Base-by-base conservation (phyloP, 2,113 vertebrate genomes). In the Mola mola region DNA sequence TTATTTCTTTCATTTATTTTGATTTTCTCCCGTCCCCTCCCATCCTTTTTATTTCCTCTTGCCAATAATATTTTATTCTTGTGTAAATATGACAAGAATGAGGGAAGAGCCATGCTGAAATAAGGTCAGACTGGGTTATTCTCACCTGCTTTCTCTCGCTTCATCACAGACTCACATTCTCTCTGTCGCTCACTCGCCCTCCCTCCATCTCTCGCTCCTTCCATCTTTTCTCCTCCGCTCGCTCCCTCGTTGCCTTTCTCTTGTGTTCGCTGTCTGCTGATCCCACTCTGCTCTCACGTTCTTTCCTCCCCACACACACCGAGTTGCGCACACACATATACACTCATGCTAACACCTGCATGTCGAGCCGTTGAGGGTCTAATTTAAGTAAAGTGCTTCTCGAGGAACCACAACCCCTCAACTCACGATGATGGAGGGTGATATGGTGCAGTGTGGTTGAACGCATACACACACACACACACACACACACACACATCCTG, bases 381-480 rank as follows among this genome's bases (percentile, higher is more conserved):
- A 88, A 90, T 88, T 90, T 90, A 88, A 85, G 88, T 88, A 86
- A 87, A 88, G 85, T 89, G 87, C 87, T 87, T 83, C 87, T 90
- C 78, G 74, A 76, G 82, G 82, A 87, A 90, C 85, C 87, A 82
- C 85, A 87, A 78, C 74, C 83, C 82, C 81, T 82, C 76, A 63
- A 65, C 82, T 81, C 78, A 66, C 64, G 61, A 78, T 85, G 78
- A 81, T 81, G 78, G 78, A 88, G 85, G 78, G 42, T 74, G 73
- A 84, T 87, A 68, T 3, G 36, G 51, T 42, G 59, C 46, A 9
- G 53, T 56, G 34, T 74, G 52, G 75, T 57, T 62, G 25, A 79
- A 81, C 72, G 80, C 69, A 79, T 67, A 60, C 53, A 50, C 26
- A 72, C 43, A 31, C 38, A 28, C 22, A 50, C 50, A 42, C 38